A percentile compares a stretch with the other conserved stretches of the same genome.
Evolutionary conservation across 2,797 vertebrate species (phyloP).

Genomic region (Corythornis leucogaster): DNA sequence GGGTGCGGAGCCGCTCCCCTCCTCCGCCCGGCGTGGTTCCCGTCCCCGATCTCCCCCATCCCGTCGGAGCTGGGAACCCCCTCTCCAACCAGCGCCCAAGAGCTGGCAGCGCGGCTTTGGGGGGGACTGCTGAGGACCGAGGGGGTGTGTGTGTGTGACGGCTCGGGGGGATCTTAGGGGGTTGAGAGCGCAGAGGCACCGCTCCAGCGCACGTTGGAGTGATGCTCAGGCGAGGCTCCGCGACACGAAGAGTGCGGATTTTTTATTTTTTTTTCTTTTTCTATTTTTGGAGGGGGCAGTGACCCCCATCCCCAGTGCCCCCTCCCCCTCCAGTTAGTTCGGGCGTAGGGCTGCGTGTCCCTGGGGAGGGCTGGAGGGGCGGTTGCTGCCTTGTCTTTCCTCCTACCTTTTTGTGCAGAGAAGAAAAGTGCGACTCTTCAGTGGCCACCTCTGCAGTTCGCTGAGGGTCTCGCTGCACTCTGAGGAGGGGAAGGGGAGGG

Average conservation of each 20-base stretch:
- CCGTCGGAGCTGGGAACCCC: background rate
- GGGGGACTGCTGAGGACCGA: background rate
- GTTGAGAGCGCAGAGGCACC: background rate
- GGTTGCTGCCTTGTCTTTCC: background rate
- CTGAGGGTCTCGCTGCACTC: background rate
- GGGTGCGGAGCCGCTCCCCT: background rate
- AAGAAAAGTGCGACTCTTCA: background rate
- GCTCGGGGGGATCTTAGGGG: background rate
- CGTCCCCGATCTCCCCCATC: background rate
- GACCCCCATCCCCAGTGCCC: fast-evolving
- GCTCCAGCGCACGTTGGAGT: fast-evolving
- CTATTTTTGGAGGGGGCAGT: background rate
- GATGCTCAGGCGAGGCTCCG: background rate
- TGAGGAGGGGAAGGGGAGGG: too few species aligned
- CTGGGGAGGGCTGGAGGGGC: fast-evolving
- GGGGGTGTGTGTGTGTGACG: too few species aligned
- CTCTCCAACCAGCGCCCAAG: background rate
- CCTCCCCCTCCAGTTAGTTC: background rate
- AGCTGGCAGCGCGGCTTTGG: background rate
- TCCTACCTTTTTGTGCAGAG: background rate
- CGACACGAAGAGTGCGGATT: background rate
- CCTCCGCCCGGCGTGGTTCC: background rate
- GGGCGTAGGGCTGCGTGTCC: background rate
- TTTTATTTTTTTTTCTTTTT: too few species aligned
- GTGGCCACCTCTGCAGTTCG: background rate